Percentiles rank a stretch among this genome's conserved stretches.
phyloP scores from a whole-genome alignment of 2,888 invertebrate species.

The Ernsta delagoae region DNA sequence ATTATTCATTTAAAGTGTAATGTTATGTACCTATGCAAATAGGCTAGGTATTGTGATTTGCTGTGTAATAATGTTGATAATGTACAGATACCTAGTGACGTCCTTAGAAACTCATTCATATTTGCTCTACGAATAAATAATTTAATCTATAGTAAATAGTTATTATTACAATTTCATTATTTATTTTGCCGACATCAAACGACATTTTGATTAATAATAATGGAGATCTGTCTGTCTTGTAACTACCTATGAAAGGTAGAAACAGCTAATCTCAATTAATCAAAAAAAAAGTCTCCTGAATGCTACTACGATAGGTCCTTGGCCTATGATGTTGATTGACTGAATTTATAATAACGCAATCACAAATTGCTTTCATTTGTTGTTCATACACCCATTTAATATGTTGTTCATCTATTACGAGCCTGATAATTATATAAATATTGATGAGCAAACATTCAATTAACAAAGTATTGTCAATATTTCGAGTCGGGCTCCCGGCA shows the following conservation, averaged over 20 bases:
- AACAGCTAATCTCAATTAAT: too few species aligned
- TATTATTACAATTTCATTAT: not conserved
- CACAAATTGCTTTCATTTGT: not conserved
- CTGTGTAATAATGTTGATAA: not conserved
- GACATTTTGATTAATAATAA: not conserved
- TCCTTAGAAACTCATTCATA: slow-evolving; percentile 3
- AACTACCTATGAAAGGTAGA: too few species aligned
- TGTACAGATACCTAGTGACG: not conserved
- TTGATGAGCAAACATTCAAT: not conserved
- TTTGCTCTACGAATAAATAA: not conserved
- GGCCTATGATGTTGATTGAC: too few species aligned
- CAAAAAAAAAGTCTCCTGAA: too few species aligned
- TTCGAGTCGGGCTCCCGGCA: slow-evolving; percentile 1
- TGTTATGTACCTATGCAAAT: not conserved
- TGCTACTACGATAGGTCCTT: too few species aligned
- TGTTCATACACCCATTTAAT: too few species aligned
- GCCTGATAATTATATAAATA: too few species aligned
- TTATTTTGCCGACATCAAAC: not conserved
- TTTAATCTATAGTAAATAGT: not conserved
- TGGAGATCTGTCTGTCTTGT: too few species aligned
- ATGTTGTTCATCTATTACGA: too few species aligned
- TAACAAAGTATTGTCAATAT: slow-evolving; percentile 1
- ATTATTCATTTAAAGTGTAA: not conserved
- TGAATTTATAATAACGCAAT: too few species aligned
- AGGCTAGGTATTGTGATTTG: not conserved